Base-by-base conservation (phyloP, 2,797 vertebrate species). In the Sebastes baramenuke region DNA sequence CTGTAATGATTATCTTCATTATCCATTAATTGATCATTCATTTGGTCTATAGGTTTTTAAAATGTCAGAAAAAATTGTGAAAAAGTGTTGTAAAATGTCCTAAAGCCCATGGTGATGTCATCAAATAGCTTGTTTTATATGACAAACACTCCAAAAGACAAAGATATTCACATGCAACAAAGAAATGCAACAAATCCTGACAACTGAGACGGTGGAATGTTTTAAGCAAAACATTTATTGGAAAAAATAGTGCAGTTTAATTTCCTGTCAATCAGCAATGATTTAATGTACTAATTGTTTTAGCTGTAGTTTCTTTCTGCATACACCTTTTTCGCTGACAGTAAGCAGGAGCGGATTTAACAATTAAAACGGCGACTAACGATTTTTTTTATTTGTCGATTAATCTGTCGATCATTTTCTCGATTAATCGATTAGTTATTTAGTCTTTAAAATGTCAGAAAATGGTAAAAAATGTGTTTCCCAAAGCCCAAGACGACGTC, bases 1-100 rank as follows among this genome's bases (percentile, higher is more conserved):
- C 69, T 61, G 6, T n/a, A 8, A 12, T 25, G 2, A 18, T 61
- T 30, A 29, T 11, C 34, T 22, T 72, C 2, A 22, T 42, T 24
- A 27, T 46, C 4, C 1, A 22, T 71, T 30, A 10, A 55, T 16
- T 54, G 13, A 13, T 14, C 25, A 36, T 30, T 67, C 0, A 10
- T 13, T 22, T 20, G 8, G 20, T 18, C 18, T 27, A 2, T 27
- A 42, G 13, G 34, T 42, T 36, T 55, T 25, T 22, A 13, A 36
- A 77, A 60, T 27, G 24, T 27, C 20, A 58, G 8, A 34, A 34
- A 42, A 68, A 22, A 58, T 13, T 2, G 20, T 30, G 10, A 25
- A n/a, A 52, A 25, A 34, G 14, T 0, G 0, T 1, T 2, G 14
- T 24, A 4, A 29, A n/a, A n/a, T n/a, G n/a, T 24, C 38, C 4